Base-by-base conservation (phyloP, 2,113 vertebrate species). In the Hemiscyllium ocellatum region DNA sequence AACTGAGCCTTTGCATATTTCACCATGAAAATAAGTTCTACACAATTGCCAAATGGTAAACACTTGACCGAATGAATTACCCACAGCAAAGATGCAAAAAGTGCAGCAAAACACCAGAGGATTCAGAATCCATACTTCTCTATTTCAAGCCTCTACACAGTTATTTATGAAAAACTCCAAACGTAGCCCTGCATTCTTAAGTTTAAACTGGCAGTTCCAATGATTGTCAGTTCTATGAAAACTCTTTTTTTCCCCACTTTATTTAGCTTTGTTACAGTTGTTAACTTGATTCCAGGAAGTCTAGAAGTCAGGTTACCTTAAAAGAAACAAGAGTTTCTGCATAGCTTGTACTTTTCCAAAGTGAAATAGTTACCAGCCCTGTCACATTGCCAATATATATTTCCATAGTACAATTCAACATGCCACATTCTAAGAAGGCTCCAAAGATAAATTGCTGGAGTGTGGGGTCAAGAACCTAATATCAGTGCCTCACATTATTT, bases 281-380 rank as follows among this genome's bases (percentile, higher is more conserved):
- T 90, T 12, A 90, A 90, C 50, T 61, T 33, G 5, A 90, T 89
- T 89, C 87, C 3, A 90, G 80, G 80, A 56, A 90, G 87, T 61
- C 87, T 90, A 50, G 56, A 65, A 90, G 26, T 29, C 26, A 90
- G 20, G 52, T 12, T 90, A 61, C 52, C 52, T 47, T 90, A 33
- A 65, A 42, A 56, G 85, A 52, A 61, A 61, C 52, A 61, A 52
- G 12, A 90, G 61, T 17, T 61, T 19, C 33, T 90, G 87, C 24
- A 94, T n/a, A 68, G 65, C 37, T 37, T 68, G 17, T 68, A 68
- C 90, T 94, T 94, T 94, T 68, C 65, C 66, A n/a, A 94, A 94
- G 29, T 91, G 65, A 52, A 89, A 66, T 61, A n/a, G 33, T n/a
- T 91, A 68, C 68, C 90, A 94, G 65, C 7, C 69, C 37, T 94